Evolutionary conservation across 2,888 invertebrate genomes (phyloP).

Genomic region (Drosophila heteroneura): DNA sequence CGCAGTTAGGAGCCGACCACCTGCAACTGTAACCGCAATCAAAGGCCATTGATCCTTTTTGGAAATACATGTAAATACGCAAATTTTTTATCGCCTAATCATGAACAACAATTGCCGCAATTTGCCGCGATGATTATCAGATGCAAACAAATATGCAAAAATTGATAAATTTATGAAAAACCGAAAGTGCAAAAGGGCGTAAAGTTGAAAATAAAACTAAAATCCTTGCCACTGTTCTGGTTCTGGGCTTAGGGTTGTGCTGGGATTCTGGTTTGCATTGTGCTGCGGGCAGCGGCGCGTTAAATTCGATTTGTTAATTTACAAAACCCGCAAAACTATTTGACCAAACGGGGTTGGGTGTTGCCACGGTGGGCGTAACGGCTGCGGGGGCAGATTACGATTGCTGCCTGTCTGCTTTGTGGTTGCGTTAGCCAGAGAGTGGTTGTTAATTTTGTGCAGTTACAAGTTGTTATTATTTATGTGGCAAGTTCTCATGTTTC

Average conservation of each 20-base stretch:
- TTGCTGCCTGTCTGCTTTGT: constrained; percentile 65
- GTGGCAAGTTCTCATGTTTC: constrained; percentile 76
- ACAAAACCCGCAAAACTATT: constrained; percentile 82
- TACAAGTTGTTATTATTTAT: constrained; percentile 77
- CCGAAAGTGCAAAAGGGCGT: constrained; percentile 55
- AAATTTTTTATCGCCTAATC: constrained; percentile 66
- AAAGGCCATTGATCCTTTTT: constrained; percentile 72
- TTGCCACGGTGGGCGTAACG: constrained; percentile 35
- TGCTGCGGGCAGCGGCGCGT: constrained; percentile 61
- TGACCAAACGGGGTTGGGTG: constrained; percentile 40
- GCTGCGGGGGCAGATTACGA: constrained; percentile 7
- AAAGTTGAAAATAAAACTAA: constrained; percentile 67
- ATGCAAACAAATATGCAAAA: constrained; percentile 69
- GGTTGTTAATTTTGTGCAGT: constrained; percentile 34
- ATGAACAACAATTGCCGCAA: constrained; percentile 80
- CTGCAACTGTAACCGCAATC: constrained; percentile 67
- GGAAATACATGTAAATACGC: constrained; percentile 24
- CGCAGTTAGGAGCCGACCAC: constrained; percentile 28
- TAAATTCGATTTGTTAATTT: constrained; percentile 83
- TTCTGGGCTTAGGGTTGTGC: background rate
- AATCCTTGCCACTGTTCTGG: constrained; percentile 16
- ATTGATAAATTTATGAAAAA: constrained; percentile 68
- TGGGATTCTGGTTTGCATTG: constrained; percentile 18
- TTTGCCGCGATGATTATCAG: constrained; percentile 67
- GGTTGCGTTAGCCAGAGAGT: constrained; percentile 40